Conservation (phyloP, 1,140 invertebrate genomes). For the Drosophila jambulina region DNA sequence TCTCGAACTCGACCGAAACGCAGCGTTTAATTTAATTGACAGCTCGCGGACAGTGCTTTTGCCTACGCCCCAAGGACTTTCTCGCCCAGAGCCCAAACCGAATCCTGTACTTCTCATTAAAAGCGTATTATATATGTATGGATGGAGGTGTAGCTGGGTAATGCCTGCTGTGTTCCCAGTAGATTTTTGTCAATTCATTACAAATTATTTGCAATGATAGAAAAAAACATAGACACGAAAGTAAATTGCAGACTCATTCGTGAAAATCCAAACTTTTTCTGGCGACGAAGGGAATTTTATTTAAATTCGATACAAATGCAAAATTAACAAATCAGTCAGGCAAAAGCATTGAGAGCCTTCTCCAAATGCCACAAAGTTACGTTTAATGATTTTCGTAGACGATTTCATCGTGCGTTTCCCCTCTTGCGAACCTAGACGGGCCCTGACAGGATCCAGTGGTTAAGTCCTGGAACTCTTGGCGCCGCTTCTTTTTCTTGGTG, state of each 20-base stretch:
- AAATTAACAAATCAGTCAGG: constrained; percentile 57
- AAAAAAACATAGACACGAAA: constrained; percentile 36
- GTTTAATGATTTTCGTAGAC: constrained; percentile 61
- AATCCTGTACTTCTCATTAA: constrained; percentile 63
- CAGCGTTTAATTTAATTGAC: constrained; percentile 80
- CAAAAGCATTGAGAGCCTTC: constrained; percentile 40
- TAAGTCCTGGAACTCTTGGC: constrained; percentile 20
- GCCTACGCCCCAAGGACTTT: constrained; percentile 23
- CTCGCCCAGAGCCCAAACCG: constrained; percentile 5
- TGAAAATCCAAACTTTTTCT: constrained; percentile 60
- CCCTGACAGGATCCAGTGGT: constrained; percentile 42
- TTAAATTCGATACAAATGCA: constrained; percentile 61
- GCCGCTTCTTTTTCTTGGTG: constrained; percentile 5
- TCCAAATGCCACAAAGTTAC: constrained; percentile 48
- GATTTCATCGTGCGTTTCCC: constrained; percentile 21
- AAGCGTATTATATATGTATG: constrained; percentile 66
- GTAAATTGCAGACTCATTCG: constrained; percentile 81
- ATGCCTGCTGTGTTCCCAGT: constrained; percentile 29
- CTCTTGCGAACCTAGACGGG: constrained; percentile 26
- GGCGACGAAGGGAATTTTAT: constrained; percentile 41
- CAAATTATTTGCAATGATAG: constrained; percentile 62
- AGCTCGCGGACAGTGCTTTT: constrained; percentile 59
- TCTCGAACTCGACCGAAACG: constrained; percentile 25
- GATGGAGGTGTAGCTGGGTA: constrained; percentile 13
- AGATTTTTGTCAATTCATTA: constrained; percentile 79